phyloP scores from a whole-genome alignment of 2,113 vertebrate genomes.

The Trogon surrucura region DNA sequence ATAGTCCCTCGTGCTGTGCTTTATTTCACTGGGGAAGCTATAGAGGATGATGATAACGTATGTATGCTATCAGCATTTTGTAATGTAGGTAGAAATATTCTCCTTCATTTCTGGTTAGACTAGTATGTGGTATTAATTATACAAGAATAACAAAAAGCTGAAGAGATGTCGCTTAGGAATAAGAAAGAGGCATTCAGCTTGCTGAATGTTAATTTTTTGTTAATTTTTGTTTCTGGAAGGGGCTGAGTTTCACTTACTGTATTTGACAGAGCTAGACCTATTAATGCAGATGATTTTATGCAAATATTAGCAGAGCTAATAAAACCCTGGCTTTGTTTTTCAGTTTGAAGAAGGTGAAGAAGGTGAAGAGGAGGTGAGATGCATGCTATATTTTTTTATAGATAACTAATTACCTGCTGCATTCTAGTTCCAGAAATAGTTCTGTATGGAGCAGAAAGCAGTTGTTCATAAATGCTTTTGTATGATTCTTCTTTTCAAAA shows the following conservation, averaged over 20 bases:
- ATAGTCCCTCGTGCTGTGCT: slow-evolving; percentile 95
- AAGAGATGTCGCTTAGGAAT: not conserved
- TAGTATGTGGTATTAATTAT: not conserved
- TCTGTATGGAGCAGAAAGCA: not conserved
- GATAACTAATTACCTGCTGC: not conserved
- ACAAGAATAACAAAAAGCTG: not conserved
- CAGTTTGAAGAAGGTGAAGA: slow-evolving; percentile 99
- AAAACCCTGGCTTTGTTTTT: slow-evolving; percentile 46
- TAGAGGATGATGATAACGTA: slow-evolving; percentile 96
- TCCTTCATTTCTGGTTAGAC: not conserved
- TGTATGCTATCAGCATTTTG: slow-evolving; percentile 48
- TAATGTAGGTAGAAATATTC: not conserved
- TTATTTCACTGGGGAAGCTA: slow-evolving; percentile 97
- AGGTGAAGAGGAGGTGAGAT: slow-evolving; percentile 94
- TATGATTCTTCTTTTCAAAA: not conserved
- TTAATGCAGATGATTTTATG: not conserved
- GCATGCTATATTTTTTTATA: not conserved
- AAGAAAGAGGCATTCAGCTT: not conserved
- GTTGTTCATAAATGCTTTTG: not conserved
- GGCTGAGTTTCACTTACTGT: not conserved
- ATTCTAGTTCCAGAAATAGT: not conserved
- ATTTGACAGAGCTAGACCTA: not conserved
- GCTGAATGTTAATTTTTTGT: not conserved
- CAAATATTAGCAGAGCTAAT: slow-evolving; percentile 3
- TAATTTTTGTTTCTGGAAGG: not conserved